Evolutionary conservation across 2,797 vertebrate genomes (phyloP), one percentile per base, ranked within the genome.

Genomic region (Columba guinea): DNA sequence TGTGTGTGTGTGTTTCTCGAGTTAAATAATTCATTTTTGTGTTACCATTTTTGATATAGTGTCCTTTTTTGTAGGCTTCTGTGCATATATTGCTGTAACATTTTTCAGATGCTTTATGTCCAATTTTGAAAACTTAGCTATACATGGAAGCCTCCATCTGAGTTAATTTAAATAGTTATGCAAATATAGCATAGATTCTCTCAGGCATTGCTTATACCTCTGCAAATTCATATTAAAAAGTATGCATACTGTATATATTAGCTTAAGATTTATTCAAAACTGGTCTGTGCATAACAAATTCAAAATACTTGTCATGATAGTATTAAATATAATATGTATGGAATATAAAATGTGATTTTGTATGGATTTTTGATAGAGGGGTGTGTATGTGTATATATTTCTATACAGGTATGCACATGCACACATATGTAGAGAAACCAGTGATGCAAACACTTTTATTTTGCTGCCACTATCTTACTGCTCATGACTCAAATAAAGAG

Each of bases 131-230:
- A 90, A 91, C 55, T 94, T 95, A 75, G 41, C 23, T 76, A 20
- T 63, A 75, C 16, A 2, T 65, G 53, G 65, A 73, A 79, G 52
- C 46, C 75, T 93, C 88, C 70, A 56, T 63, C 48, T 65, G 55
- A 82, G 59, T 84, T 91, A 91, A 32, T 32, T 59, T 46, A 82
- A 94, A 89, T 84, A 35, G 59, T 95, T 91, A 91, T 91, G 80
- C 64, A 91, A 84, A 93, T 79, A 22, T 3, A 49, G 35, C 10
- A 2, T 85, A 55, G 48, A 62, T 78, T 49, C 48, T 91, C 34
- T 86, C 63, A 88, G 79, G 20, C 48, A 58, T 55, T 86, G 58
- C 69, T 90, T 81, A 48, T 73, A 35, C 53, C 22, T 86, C 68
- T 95, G 41, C 44, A 84, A 81, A 94, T 90, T 81, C 84, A 55